Evolutionary conservation across 2,113 vertebrate genomes (phyloP).

Genomic region (Microtus montanus): DNA sequence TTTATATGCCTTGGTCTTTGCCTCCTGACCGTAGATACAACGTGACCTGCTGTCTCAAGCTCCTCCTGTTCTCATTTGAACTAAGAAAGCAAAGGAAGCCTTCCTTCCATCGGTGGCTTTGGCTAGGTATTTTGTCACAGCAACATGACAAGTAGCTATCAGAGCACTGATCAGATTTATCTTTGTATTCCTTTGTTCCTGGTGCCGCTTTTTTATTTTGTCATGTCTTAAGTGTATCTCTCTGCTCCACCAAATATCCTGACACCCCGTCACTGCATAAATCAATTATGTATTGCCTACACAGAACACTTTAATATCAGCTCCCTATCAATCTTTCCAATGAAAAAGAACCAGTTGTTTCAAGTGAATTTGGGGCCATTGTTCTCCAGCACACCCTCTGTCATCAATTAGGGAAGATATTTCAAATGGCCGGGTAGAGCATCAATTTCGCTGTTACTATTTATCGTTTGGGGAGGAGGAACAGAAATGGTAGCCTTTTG

Average conservation of each 20-base stretch:
- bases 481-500: not conserved
- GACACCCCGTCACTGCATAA: not conserved
- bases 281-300: slow-evolving; percentile 14
- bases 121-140: not conserved
- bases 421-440: not conserved
- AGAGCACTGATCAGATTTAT: not conserved
- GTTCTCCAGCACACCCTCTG: not conserved
- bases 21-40: not conserved
- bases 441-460: not conserved
- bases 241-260: slow-evolving; percentile 10
- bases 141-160: not conserved
- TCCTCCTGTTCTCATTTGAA: not conserved
- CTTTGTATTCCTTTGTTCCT: not conserved
- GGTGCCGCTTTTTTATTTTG: not conserved
- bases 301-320: slow-evolving; percentile 43
- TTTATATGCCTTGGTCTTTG: no score
- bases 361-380: slow-evolving; percentile 47
- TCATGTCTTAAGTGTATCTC: not conserved
- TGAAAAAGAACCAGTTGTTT: slow-evolving; percentile 44
- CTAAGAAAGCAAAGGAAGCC: not conserved
- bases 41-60: not conserved
- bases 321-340: slow-evolving; percentile 43
- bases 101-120: not conserved
- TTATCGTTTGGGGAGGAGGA: not conserved
- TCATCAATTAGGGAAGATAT: slow-evolving; percentile 47